These are phyloP conservation scores for Poecilia picta DNA, from an alignment of 2,797 vertebrate genomes.

Conservation along the genomic window DNA sequence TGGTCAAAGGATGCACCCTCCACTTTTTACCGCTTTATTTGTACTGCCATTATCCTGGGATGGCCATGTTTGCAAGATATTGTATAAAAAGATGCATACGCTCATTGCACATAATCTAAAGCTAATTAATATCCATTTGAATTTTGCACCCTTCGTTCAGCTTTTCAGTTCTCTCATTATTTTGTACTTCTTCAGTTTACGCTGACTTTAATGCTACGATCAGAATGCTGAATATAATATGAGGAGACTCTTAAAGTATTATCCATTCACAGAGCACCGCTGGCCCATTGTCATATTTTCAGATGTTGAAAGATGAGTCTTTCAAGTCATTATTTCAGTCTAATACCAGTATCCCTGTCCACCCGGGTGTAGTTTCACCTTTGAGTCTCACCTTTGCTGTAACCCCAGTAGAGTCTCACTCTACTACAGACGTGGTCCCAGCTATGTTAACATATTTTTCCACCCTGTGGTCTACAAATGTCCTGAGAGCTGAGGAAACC, in stretches of 20 bases:
- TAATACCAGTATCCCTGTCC: neutral
- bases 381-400: slow-evolving; percentile 14
- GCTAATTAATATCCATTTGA: neutral
- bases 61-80: neutral
- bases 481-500: slow-evolving; percentile 30
- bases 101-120: neutral
- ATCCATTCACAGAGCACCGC: neutral
- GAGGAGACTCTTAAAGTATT: slow-evolving; percentile 30
- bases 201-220: slow-evolving; percentile 31
- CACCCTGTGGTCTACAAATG: slow-evolving; percentile 31
- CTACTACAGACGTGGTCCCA: slow-evolving; percentile 22
- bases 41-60: neutral
- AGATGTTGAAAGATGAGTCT: neutral
- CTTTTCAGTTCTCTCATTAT: slow-evolving; percentile 13
- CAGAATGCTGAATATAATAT: slow-evolving; percentile 38
- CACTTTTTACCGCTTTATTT: neutral
- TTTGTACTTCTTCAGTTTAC: slow-evolving; percentile 20
- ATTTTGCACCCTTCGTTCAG: slow-evolving; percentile 18
- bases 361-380: slow-evolving; percentile 4
- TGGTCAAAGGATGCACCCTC: neutral
- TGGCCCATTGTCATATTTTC: slow-evolving; percentile 5
- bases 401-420: slow-evolving; percentile 32
- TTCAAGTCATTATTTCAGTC: neutral
- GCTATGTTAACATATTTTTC: slow-evolving; percentile 31
- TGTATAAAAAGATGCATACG: neutral